Conservation (phyloP, 2,113 vertebrate genomes). For the Ceuthmochares aereus region DNA sequence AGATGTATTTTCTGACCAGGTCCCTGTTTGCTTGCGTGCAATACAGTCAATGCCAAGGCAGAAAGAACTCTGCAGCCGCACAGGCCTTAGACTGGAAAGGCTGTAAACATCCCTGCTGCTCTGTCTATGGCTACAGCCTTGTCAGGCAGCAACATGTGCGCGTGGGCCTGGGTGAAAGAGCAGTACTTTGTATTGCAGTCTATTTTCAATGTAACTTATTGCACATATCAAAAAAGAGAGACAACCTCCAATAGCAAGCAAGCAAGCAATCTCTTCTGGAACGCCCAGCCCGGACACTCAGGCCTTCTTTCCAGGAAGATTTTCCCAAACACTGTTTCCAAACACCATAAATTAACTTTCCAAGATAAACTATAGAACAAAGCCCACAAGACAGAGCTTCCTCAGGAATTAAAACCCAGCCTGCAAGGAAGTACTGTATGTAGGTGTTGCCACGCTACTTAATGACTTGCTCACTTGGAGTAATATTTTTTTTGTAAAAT, state of each 20-base stretch:
- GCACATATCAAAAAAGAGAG: not conserved
- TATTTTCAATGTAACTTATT: not conserved
- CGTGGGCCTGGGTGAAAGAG: not conserved
- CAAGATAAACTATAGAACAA: not conserved
- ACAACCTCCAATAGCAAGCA: rapidly evolving
- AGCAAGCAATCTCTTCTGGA: not conserved
- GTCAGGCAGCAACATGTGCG: not conserved
- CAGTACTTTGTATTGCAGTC: not conserved
- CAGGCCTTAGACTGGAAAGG: not conserved
- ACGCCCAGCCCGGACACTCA: not conserved
- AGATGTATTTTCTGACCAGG: not conserved
- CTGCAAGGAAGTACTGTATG: not conserved
- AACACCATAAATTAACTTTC: not conserved
- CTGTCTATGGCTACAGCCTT: not conserved
- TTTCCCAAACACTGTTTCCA: not conserved
- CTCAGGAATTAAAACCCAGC: not conserved
- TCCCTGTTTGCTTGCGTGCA: not conserved
- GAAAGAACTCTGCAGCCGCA: not conserved
- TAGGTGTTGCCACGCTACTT: not conserved
- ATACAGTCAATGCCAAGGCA: not conserved
- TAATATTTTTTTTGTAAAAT: not conserved
- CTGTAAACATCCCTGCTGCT: not conserved
- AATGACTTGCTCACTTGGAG: not conserved
- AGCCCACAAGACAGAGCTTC: not conserved
- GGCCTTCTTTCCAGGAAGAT: not conserved